phyloP scores from a whole-genome alignment of 1,140 invertebrate species.

The Heliconius hermathena region DNA sequence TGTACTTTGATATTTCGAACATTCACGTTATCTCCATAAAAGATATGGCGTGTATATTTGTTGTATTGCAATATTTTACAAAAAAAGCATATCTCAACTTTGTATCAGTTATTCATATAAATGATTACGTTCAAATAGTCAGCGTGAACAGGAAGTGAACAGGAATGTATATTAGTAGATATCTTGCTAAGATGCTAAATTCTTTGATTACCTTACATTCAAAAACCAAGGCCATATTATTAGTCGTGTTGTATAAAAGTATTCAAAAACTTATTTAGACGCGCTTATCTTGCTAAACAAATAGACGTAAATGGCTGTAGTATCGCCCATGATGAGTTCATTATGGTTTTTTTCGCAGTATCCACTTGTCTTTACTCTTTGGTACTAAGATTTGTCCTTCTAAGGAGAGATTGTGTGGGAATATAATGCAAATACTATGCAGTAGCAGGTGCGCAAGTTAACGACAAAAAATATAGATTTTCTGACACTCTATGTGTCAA shows the following conservation, averaged over 20 bases:
- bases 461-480: neutral
- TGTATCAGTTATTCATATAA: neutral
- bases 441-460: neutral
- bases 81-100: neutral
- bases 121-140: neutral
- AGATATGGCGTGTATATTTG: neutral
- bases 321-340: conserved; percentile 22
- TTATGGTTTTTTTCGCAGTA: conserved; percentile 27
- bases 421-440: neutral
- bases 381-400: conserved; percentile 18
- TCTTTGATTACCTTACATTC: neutral
- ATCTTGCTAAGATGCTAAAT: neutral
- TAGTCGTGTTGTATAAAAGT: conserved; percentile 2
- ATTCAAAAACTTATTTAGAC: conserved; percentile 15
- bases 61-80: neutral
- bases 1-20: neutral
- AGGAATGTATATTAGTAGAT: conserved; percentile 2
- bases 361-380: conserved; percentile 16
- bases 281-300: conserved; percentile 2
- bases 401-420: conserved; percentile 24
- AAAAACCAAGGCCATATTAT: neutral
- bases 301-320: conserved; percentile 1
- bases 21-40: neutral
- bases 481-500: neutral
- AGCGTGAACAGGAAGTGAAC: neutral